Evolutionary conservation across 2,888 invertebrate genomes (phyloP).

Genomic region (Toxonevra muliebris): DNA sequence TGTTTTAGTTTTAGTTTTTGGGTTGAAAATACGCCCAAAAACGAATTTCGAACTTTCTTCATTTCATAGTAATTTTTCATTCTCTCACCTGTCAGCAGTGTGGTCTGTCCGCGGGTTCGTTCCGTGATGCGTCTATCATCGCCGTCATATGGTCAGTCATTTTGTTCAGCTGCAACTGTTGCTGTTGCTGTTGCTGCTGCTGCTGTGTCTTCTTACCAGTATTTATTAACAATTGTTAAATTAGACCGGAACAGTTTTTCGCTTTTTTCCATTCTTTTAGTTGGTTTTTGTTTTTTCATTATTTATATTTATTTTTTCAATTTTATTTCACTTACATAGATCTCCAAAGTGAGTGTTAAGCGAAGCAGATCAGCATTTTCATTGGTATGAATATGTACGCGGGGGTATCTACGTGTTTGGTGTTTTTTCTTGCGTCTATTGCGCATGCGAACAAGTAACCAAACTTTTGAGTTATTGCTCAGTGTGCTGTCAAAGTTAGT

Average conservation of each 20-base stretch:
- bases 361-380: no score
- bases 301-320: not conserved
- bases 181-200: not conserved
- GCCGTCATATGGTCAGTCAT: not conserved
- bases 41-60: no score
- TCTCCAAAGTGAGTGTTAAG: no score
- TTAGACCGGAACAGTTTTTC: slow-evolving; percentile 59
- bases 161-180: not conserved
- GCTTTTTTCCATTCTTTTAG: slow-evolving; percentile 16
- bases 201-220: not conserved
- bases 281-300: slow-evolving; percentile 8
- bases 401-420: not conserved
- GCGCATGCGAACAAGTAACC: no score
- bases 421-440: no score
- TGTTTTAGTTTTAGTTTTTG: not conserved
- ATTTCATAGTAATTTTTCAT: slow-evolving; percentile 29
- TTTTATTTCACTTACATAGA: no score
- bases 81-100: slow-evolving; percentile 23
- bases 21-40: not conserved
- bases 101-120: slow-evolving; percentile 1
- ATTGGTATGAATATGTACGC: not conserved
- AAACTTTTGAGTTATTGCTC: no score
- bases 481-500: not conserved
- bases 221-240: slow-evolving; percentile 61
- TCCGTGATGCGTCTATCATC: not conserved